These are phyloP conservation scores for Orthochromis indermauri DNA, from an alignment of 2,113 vertebrate species.

Conservation along the genomic window DNA sequence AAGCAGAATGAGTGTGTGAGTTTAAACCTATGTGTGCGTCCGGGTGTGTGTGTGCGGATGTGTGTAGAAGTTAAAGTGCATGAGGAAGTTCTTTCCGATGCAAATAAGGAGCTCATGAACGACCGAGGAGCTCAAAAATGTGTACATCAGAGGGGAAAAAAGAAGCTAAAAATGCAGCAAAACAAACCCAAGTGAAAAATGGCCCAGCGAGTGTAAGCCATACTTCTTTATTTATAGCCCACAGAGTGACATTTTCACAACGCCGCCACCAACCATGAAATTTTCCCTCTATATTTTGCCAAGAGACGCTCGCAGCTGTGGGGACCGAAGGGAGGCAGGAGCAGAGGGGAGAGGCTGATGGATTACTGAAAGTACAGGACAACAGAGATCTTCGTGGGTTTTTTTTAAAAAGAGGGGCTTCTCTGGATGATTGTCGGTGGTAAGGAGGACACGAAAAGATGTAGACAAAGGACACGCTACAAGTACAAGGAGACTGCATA, in stretches of 20 bases:
- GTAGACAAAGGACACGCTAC: neutral
- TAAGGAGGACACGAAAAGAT: neutral
- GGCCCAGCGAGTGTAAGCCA: neutral
- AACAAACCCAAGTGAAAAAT: constrained; percentile 18
- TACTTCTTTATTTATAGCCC: constrained; percentile 37
- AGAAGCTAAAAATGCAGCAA: neutral
- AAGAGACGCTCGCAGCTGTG: neutral
- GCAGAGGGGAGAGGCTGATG: neutral
- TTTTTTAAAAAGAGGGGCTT: neutral
- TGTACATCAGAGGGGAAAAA: neutral
- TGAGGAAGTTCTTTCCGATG: neutral
- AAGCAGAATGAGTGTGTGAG: neutral
- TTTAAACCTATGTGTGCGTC: neutral
- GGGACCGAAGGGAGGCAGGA: neutral
- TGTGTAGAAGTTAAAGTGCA: neutral
- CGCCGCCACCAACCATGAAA: constrained; percentile 23
- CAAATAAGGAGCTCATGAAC: neutral
- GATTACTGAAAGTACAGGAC: neutral
- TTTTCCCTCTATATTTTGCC: constrained; percentile 18
- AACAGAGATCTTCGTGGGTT: neutral
- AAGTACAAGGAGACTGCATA: neutral
- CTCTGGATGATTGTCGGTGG: neutral
- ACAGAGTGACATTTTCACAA: constrained; percentile 38
- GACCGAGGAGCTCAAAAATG: neutral
- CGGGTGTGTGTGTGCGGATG: neutral